Evolutionary conservation across 2,113 vertebrate genomes (phyloP).

Genomic region (Turdus rufiventris): DNA sequence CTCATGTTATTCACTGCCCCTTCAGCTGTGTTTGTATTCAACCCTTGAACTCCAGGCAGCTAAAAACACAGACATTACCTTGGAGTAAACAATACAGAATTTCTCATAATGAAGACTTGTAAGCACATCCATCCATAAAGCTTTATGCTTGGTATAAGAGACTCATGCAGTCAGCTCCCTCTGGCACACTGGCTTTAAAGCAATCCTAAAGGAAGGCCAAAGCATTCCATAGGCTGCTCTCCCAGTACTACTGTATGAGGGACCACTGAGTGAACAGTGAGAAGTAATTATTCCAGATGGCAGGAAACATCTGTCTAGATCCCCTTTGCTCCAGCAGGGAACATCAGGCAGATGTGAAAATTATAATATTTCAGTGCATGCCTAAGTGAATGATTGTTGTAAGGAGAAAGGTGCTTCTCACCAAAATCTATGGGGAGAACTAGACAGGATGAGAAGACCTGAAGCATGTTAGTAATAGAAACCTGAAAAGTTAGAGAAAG

Average conservation of each 20-base stretch:
- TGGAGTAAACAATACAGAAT: background rate
- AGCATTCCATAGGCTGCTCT: background rate
- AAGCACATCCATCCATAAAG: background rate
- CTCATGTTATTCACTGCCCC: background rate
- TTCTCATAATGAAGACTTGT: background rate
- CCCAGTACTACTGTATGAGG: background rate
- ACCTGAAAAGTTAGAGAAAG: background rate
- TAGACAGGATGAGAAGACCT: background rate
- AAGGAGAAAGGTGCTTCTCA: background rate
- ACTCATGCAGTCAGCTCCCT: background rate
- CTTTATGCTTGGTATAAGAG: accelerated
- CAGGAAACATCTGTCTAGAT: background rate
- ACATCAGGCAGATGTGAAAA: background rate
- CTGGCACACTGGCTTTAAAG: background rate
- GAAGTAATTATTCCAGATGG: background rate
- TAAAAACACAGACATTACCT: background rate
- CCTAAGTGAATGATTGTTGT: background rate
- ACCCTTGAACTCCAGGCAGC: background rate
- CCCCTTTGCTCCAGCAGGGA: background rate
- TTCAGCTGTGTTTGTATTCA: background rate
- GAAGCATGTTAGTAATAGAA: background rate
- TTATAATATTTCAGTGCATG: background rate
- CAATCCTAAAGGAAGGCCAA: background rate
- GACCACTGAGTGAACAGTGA: background rate
- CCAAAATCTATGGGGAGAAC: background rate